These are phyloP conservation scores for Microtus richardsoni DNA, from an alignment of 2,113 vertebrate species.

Conservation along the genomic window DNA sequence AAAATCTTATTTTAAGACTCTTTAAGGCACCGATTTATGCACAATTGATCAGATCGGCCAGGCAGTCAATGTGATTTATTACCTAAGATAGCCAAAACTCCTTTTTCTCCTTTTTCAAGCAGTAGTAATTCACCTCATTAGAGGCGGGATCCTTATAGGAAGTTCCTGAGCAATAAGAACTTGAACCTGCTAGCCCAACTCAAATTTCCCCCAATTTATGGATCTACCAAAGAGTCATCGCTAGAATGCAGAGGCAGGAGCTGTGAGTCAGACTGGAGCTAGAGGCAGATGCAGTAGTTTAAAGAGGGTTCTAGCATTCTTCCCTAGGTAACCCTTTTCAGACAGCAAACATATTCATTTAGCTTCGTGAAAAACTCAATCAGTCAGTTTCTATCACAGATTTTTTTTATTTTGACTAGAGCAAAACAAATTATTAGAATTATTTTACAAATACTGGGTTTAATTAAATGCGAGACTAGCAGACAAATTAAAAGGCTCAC, in stretches of 20 bases:
- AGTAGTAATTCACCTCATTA: constrained; percentile 78
- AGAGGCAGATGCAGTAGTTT: neutral
- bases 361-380: constrained; percentile 53
- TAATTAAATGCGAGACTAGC: constrained; percentile 63
- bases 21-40: constrained; percentile 79
- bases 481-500: constrained; percentile 38
- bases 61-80: constrained; percentile 81
- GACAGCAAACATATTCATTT: constrained; percentile 30
- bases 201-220: neutral
- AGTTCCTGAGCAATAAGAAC: constrained; percentile 74
- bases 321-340: constrained; percentile 20
- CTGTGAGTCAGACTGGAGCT: neutral
- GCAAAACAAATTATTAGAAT: constrained; percentile 69
- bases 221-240: neutral
- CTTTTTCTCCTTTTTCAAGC: constrained; percentile 75
- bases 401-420: constrained; percentile 54
- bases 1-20: constrained; percentile 78
- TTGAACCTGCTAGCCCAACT: constrained; percentile 58
- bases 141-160: constrained; percentile 77
- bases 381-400: constrained; percentile 52
- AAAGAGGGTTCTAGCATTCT: constrained; percentile 10
- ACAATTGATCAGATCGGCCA: constrained; percentile 80
- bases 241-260: fast-evolving
- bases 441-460: constrained; percentile 67
- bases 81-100: constrained; percentile 77